Percentiles rank a stretch among this genome's conserved stretches.
These are phyloP conservation scores for Sycophaga agraensis DNA, from an alignment of 1,140 invertebrate species.

Conservation along the genomic window DNA sequence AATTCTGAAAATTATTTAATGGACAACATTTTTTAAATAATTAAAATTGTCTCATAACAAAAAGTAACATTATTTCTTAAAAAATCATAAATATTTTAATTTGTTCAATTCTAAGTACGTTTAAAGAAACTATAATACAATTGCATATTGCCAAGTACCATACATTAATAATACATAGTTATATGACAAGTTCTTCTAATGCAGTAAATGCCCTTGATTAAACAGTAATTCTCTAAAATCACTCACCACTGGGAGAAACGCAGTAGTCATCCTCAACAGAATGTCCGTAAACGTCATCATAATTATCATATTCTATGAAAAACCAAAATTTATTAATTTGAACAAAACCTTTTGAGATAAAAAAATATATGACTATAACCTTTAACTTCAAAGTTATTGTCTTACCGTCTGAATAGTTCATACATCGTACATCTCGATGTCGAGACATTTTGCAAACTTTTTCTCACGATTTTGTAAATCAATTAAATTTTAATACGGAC, in stretches of 20 bases:
- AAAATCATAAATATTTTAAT: too few relatives aligned
- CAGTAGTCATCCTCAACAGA: constrained; percentile 89
- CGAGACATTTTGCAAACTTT: constrained; percentile 66
- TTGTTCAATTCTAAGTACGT: too few relatives aligned
- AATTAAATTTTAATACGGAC: not conserved
- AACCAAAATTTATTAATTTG: constrained; percentile 11
- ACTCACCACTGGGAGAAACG: constrained; percentile 83
- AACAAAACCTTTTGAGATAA: not conserved
- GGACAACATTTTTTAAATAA: not conserved
- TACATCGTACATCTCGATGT: constrained; percentile 73
- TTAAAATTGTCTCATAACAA: not conserved
- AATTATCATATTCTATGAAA: constrained; percentile 79
- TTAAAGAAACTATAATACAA: too few relatives aligned
- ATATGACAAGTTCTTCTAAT: too few relatives aligned
- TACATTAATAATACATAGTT: too few relatives aligned
- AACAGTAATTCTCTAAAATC: constrained; percentile 2
- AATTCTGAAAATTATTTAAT: too few relatives aligned
- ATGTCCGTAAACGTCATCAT: constrained; percentile 89
- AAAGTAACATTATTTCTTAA: too few relatives aligned
- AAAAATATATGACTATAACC: constrained; percentile 2
- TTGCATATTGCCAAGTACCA: too few relatives aligned
- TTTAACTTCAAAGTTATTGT: constrained; percentile 14
- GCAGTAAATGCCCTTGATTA: too few relatives aligned
- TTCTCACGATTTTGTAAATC: too few relatives aligned
- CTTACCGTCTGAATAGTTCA: constrained; percentile 72